Percentiles rank a stretch among this genome's conserved stretches.
Evolutionary conservation across 1,140 invertebrate genomes (phyloP).

Genomic region (Acromyrmex heyeri): DNA sequence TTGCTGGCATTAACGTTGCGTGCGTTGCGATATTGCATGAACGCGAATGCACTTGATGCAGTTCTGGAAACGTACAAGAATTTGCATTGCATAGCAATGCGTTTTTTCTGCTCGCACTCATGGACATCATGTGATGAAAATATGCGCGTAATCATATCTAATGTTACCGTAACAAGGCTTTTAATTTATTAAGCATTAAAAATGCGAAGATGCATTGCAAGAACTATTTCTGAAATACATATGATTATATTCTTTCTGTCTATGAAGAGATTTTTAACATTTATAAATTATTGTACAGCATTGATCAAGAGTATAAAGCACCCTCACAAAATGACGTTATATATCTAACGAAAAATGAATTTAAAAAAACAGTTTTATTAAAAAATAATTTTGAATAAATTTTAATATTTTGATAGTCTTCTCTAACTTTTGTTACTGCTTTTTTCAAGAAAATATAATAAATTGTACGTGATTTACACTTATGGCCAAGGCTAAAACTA

Average conservation of each 20-base stretch:
- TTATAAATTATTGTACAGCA: neutral
- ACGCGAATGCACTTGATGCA: neutral
- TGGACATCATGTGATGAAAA: conserved; percentile 38
- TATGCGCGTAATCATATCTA: conserved; percentile 26
- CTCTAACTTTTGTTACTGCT: too few relatives aligned
- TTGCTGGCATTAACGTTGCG: conserved; percentile 4
- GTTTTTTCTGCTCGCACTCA: neutral
- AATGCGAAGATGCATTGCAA: neutral
- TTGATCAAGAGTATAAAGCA: too few relatives aligned
- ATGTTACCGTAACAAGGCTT: conserved; percentile 29
- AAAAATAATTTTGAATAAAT: too few relatives aligned
- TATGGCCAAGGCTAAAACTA: too few relatives aligned
- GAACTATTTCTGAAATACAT: neutral
- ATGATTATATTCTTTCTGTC: neutral
- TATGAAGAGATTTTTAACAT: neutral
- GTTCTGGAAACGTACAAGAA: conserved; percentile 18
- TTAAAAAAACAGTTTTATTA: too few relatives aligned
- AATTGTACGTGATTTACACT: too few relatives aligned
- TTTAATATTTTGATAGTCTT: too few relatives aligned
- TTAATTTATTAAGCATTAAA: conserved; percentile 21
- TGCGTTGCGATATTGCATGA: conserved; percentile 1
- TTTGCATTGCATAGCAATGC: conserved; percentile 13
- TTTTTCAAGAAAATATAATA: too few relatives aligned
- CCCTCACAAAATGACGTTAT: too few relatives aligned
- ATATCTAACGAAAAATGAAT: too few relatives aligned